phyloP scores from a whole-genome alignment of 2,797 vertebrate species.

The Capromys pilorides region DNA sequence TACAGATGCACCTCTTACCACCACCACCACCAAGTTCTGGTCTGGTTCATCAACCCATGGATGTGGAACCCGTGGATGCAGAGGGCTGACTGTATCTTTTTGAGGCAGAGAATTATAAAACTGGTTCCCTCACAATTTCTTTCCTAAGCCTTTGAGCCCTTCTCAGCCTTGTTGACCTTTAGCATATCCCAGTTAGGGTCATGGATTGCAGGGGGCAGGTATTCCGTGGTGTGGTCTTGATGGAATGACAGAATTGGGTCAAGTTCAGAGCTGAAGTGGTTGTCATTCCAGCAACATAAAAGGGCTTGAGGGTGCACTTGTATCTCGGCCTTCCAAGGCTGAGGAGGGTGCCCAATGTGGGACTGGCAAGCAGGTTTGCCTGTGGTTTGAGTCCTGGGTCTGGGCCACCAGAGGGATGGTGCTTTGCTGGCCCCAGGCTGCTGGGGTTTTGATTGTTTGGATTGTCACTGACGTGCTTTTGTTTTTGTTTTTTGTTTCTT shows the following conservation, averaged over 20 bases:
- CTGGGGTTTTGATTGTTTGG: slow-evolving; percentile 70
- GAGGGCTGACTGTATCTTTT: background rate
- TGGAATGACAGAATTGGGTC: background rate
- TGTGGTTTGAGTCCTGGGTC: background rate
- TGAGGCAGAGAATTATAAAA: background rate
- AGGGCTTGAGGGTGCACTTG: background rate
- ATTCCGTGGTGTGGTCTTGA: background rate
- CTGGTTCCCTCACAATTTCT: background rate
- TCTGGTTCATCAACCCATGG: background rate
- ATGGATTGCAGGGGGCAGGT: background rate
- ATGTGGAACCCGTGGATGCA: background rate
- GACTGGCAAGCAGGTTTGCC: background rate
- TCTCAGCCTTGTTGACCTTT: background rate
- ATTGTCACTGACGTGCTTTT: slow-evolving; percentile 82
- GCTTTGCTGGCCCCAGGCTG: slow-evolving; percentile 51
- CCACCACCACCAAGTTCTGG: too few relatives aligned
- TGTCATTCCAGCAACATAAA: background rate
- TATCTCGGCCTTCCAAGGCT: background rate
- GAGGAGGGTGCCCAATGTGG: background rate
- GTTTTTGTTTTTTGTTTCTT: slow-evolving; percentile 75
- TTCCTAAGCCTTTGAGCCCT: background rate
- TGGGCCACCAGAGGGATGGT: background rate
- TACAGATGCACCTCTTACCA: background rate
- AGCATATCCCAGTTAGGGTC: background rate
- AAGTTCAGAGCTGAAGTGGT: background rate